Percentiles rank a stretch among this genome's conserved stretches.
Conservation (phyloP, 1,140 invertebrate species). For the Chlorops oryzae region DNA sequence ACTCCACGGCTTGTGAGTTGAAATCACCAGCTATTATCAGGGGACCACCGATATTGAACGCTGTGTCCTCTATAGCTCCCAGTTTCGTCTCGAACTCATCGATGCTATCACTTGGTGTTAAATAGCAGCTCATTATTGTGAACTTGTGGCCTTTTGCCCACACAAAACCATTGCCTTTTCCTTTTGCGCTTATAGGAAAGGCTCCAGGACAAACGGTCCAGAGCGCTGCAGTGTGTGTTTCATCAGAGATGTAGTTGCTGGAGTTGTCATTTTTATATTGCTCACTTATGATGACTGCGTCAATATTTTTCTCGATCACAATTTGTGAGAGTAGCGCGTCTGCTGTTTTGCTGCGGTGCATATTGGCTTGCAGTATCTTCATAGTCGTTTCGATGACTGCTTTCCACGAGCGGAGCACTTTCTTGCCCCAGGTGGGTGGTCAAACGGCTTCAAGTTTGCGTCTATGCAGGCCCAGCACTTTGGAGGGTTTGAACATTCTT, state of each 20-base stretch:
- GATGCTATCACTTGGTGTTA: too few species aligned
- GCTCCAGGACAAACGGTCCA: background rate
- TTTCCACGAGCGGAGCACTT: background rate
- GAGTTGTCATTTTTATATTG: background rate
- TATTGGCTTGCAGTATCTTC: background rate
- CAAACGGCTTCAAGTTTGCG: background rate
- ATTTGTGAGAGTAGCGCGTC: background rate
- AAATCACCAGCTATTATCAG: slow-evolving; percentile 20
- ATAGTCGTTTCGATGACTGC: too few species aligned
- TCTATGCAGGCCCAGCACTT: too few species aligned
- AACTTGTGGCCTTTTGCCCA: background rate
- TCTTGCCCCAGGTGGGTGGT: background rate
- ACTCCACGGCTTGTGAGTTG: slow-evolving; percentile 22
- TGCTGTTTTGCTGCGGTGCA: background rate
- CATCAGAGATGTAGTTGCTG: background rate
- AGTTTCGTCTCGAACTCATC: too few species aligned
- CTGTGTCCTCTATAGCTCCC: background rate
- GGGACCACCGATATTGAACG: background rate
- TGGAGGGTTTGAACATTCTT: slow-evolving; percentile 3
- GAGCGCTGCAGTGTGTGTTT: background rate
- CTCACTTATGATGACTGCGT: background rate
- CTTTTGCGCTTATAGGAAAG: background rate
- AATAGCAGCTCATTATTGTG: slow-evolving; percentile 7
- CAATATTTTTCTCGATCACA: background rate
- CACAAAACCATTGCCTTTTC: background rate